These are phyloP conservation scores for Brachypteracias leptosomus DNA, from an alignment of 2,113 vertebrate species.

Conservation along the genomic window DNA sequence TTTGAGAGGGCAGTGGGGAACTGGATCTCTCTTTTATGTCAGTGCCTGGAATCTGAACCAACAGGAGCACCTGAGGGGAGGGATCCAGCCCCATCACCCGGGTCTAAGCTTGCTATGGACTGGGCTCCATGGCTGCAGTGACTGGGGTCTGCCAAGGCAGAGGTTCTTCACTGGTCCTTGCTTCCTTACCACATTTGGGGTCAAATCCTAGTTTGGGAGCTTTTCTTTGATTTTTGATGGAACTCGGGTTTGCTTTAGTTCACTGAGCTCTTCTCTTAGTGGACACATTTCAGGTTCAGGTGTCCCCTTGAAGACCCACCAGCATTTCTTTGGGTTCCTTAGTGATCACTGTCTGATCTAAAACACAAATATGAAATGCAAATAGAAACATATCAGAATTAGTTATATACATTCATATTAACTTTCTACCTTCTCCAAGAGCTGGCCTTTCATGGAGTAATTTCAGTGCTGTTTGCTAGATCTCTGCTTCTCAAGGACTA, in stretches of 20 bases:
- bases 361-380: neutral
- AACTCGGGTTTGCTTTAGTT: neutral
- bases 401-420: neutral
- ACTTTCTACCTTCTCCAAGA: neutral
- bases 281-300: neutral
- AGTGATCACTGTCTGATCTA: neutral
- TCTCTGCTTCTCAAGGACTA: neutral
- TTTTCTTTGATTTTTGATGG: neutral
- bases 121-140: neutral
- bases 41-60: neutral
- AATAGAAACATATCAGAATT: neutral
- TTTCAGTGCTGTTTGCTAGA: neutral
- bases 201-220: neutral
- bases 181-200: neutral
- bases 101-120: rapidly evolving
- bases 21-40: neutral
- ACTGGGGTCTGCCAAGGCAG: rapidly evolving
- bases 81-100: rapidly evolving
- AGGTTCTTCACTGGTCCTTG: neutral
- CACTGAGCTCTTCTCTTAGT: neutral
- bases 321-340: neutral
- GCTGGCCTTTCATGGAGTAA: neutral
- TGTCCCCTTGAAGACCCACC: neutral
- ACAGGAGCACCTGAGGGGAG: neutral
- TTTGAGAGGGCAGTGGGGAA: neutral